Evolutionary conservation across 1,140 invertebrate species (phyloP), one percentile per base, ranked within the genome.

Genomic region (Dinothrombium tinctorium): DNA sequence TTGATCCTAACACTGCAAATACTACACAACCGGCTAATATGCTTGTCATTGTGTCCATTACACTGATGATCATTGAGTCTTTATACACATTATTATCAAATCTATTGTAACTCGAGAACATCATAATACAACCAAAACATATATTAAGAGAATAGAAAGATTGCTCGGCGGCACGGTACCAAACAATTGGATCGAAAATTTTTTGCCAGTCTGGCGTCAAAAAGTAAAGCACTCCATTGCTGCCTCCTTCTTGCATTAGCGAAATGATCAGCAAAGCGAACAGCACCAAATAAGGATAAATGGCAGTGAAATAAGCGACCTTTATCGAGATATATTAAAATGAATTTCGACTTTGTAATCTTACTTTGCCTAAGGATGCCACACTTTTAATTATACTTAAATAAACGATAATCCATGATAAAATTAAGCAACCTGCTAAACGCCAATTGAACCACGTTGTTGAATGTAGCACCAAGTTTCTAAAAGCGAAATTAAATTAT

Each of bases 11-110:
- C 14, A 96, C 80, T 0, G 86, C 86, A 55, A 98, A 98, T 11
- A 96, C 86, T 2, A 96, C 89, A 42, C 96, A 80, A 0, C 87
- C 90, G 40, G 90, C 89, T 56, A 96, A 95, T 70, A 98, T 76
- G 8, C 87, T 94, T 0, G 92, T 96, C 42, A 76, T 72, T 52
- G 86, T 87, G 56, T 98, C 96, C 2, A 84, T 83, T 28, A 92
- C 59, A 12, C 83, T 89, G 12, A 96, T 82, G 56, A 86, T 72
- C 5, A 95, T 71, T 0, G 86, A 84, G 58, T 98, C 92, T 48
- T 1, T n/a, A n/a, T 80, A 87, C 54, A 82, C 89, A 59, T 94
- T 90, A 58, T 92, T 94, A 52, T 89, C 84, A 0, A 89, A 79
- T 14, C 82, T 80, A 59, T 94, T 94, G 59, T 94, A 94, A 0